Percentiles rank a stretch among this genome's conserved stretches.
phyloP scores from a whole-genome alignment of 2,113 vertebrate genomes.

The Chloroceryle aenea region DNA sequence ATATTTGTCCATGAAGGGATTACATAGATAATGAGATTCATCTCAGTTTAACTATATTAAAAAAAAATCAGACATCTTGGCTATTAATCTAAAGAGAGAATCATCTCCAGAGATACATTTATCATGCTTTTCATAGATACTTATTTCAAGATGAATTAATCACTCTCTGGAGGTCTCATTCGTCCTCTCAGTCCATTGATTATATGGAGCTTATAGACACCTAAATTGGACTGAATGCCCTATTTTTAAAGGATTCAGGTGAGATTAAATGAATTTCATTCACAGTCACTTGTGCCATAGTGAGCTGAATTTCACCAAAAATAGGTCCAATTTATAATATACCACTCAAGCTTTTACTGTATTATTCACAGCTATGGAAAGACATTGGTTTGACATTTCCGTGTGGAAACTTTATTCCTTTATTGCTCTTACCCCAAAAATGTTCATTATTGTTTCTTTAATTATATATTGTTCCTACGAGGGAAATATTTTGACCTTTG shows the following conservation, averaged over 20 bases:
- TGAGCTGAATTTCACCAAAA: background rate
- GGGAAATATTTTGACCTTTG: background rate
- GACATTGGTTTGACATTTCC: background rate
- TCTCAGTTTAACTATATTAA: background rate
- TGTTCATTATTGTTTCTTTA: background rate
- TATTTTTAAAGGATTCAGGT: background rate
- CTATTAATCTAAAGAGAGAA: background rate
- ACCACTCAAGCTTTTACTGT: background rate
- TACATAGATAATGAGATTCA: background rate
- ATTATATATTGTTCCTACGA: background rate
- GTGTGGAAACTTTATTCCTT: background rate
- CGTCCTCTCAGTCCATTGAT: background rate
- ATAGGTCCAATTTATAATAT: background rate
- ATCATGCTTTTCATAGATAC: background rate
- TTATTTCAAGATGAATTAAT: background rate
- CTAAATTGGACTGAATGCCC: background rate
- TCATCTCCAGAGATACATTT: background rate
- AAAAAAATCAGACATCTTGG: background rate
- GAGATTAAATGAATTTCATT: background rate
- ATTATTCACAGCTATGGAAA: background rate
- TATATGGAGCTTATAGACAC: background rate
- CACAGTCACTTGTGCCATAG: background rate
- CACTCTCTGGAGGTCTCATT: background rate
- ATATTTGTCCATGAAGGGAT: background rate
- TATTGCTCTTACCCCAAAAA: background rate